These are phyloP conservation scores for Clarias macrocephalus DNA, from an alignment of 2,113 vertebrate genomes.

Conservation along the genomic window DNA sequence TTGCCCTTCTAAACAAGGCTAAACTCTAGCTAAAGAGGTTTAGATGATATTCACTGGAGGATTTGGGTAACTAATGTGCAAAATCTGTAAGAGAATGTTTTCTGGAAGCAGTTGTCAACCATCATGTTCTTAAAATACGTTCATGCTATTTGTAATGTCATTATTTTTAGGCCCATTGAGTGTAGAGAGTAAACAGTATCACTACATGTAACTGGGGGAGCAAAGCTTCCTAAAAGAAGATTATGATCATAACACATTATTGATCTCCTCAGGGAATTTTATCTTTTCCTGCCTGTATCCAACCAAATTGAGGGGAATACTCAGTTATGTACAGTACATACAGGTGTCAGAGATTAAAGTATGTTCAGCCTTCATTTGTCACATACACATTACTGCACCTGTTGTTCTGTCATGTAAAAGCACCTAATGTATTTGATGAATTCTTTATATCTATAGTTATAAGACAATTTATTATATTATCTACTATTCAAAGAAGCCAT, in stretches of 20 bases:
- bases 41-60: conserved; percentile 14
- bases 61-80: not conserved
- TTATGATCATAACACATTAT: no score
- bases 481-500: not conserved
- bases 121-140: not conserved
- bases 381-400: no score
- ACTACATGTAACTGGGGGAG: not conserved
- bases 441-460: not conserved
- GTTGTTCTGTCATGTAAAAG: no score
- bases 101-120: not conserved
- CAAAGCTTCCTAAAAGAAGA: not conserved
- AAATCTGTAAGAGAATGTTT: conserved; percentile 9
- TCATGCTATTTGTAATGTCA: not conserved
- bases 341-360: no score
- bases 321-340: no score
- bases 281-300: not conserved
- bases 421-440: no score
- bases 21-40: conserved; percentile 26
- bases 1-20: conserved; percentile 39
- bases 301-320: no score
- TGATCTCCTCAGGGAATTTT: no score
- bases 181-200: not conserved
- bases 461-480: not conserved
- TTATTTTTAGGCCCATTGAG: not conserved
- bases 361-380: no score